Evolutionary conservation across 2,888 invertebrate genomes (phyloP), one percentile per base, ranked within the genome.

Genomic region (Argynnis bischoffii): DNA sequence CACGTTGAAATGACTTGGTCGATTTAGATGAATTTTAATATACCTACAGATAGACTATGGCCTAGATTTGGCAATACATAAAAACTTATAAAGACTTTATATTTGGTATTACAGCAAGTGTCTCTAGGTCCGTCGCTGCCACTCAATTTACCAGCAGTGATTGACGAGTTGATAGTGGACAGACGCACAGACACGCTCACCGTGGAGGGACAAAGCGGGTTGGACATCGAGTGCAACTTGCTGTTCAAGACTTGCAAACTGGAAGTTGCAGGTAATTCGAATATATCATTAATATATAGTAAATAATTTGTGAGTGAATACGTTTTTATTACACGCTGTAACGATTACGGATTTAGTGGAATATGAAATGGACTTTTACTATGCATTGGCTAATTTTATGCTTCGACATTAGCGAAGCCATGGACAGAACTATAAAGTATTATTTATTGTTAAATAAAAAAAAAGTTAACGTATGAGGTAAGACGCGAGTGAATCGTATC

Each of bases 161-260:
- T 92, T 0, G 92, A 92, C 63, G 88, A 88, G 4, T 80, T 88
- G 51, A 74, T 86, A 0, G 75, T 93, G 13, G 88, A 90, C 76
- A 77, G 93, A 69, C 88, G 89, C 66, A 82, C 84, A 0, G 89
- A 93, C 76, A 75, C 77, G 0, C 78, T 93, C 6, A 74, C 78
- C 0, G 78, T 92, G 15, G 80, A 82, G 53, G 85, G 88, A 8
- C 70, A 79, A 54, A 78, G 78, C 63, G 93, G 92, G 0, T 75
- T 93, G 6, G 79, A 83, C 1, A 83, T 93, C 66, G 82, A 86
- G 67, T 93, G 93, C 78, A 88, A 90, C 71, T 78, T 90, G 31
- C 72, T 87, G 26, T 91, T 90, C 83, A 83, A 84, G n/a, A 91
- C 90, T 0, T 93, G 93, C 79, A 88, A 86, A 69, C 75, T 93